Conservation (phyloP, 2,888 invertebrate species). For the Parthenolecanium corni region DNA sequence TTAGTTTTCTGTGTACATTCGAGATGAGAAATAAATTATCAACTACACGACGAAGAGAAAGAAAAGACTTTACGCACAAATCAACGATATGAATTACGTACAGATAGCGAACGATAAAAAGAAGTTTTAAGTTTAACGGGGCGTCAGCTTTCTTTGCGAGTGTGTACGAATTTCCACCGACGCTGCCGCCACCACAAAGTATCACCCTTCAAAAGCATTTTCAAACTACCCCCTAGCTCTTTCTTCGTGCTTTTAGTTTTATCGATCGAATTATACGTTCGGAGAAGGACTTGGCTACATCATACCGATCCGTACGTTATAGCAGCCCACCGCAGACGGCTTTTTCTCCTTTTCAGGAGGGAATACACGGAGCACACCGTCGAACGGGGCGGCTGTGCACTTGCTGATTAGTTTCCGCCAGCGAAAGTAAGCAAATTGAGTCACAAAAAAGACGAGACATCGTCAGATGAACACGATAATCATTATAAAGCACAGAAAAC, state of each 20-base stretch:
- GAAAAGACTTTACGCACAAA: neutral
- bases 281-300: neutral
- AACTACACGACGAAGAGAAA: neutral
- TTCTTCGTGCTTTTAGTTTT: neutral
- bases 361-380: too few relatives aligned
- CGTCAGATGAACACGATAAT: too few relatives aligned
- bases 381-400: too few relatives aligned
- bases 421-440: too few relatives aligned
- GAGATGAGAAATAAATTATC: neutral
- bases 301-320: neutral
- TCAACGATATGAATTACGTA: conserved; percentile 3
- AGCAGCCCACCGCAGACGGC: neutral
- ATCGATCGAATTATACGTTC: conserved; percentile 16
- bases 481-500: too few relatives aligned
- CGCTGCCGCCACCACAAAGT: neutral
- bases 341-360: too few relatives aligned
- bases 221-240: conserved; percentile 5
- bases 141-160: conserved; percentile 21
- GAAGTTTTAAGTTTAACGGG: conserved; percentile 11
- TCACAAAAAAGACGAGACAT: too few relatives aligned
- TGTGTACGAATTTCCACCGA: too few relatives aligned
- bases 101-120: neutral
- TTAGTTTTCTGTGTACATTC: neutral
- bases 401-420: too few relatives aligned
- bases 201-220: conserved; percentile 20